phyloP scores from a whole-genome alignment of 2,113 vertebrate species.

The Raja brachyura region DNA sequence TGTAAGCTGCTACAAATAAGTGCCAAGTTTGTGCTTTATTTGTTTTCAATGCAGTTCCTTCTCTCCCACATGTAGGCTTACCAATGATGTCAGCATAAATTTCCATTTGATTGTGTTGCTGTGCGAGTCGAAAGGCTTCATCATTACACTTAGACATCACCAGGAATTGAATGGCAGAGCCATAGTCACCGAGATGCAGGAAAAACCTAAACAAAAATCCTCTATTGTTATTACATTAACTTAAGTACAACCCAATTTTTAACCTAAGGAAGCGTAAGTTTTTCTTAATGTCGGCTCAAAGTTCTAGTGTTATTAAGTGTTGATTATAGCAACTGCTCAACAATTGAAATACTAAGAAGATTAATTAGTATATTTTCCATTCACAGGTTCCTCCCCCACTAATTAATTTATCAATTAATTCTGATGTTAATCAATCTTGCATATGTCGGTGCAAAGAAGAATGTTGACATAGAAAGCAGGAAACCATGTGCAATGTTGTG shows the following conservation, averaged over 20 bases:
- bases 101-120: slow-evolving; percentile 95
- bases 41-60: not conserved
- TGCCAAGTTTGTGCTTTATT: not conserved
- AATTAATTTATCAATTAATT: not conserved
- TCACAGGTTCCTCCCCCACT: not conserved
- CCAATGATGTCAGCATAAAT: slow-evolving; percentile 93
- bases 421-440: not conserved
- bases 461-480: not conserved
- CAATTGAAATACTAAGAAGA: not conserved
- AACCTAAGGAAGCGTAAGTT: not conserved
- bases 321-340: not conserved
- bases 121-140: slow-evolving; percentile 92
- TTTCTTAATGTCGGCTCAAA: not conserved
- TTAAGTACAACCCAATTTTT: not conserved
- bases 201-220: slow-evolving; percentile 70
- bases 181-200: slow-evolving; percentile 81
- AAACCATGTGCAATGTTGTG: not conserved
- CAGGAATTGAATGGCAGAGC: slow-evolving; percentile 91
- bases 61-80: slow-evolving; percentile 51
- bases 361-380: not conserved
- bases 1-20: not conserved
- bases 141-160: slow-evolving; percentile 91
- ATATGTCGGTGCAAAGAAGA: not conserved
- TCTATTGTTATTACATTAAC: not conserved
- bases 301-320: not conserved